Evolutionary conservation across 2,113 vertebrate genomes (phyloP).

Genomic region (Pedetes capensis): DNA sequence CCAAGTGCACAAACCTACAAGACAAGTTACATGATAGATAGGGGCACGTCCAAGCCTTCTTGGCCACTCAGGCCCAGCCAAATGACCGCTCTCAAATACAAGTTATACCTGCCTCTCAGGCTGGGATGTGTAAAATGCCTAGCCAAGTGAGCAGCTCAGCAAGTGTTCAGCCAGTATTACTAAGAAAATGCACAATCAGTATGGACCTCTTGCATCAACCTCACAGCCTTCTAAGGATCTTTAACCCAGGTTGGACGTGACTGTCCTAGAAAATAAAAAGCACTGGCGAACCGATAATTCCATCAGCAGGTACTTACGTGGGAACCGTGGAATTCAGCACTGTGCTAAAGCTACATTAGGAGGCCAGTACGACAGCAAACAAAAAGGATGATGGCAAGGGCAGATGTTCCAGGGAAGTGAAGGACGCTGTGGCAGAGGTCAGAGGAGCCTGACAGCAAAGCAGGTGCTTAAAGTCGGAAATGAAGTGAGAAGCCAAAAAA

Average conservation of each 20-base stretch:
- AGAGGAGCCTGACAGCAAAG: not conserved
- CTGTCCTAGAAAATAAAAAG: not conserved
- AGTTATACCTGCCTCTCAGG: not conserved
- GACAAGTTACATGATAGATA: not conserved
- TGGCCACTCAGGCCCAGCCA: not conserved
- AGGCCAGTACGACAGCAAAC: not conserved
- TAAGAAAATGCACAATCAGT: not conserved
- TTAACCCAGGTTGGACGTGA: not conserved
- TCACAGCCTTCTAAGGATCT: not conserved
- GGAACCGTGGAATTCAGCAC: not conserved
- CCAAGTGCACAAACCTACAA: not conserved
- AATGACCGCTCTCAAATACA: not conserved
- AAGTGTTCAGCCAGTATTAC: not conserved
- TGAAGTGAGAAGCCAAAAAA: not conserved
- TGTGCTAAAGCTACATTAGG: not conserved
- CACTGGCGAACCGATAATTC: not conserved
- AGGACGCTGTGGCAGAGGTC: not conserved
- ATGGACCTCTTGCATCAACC: not conserved
- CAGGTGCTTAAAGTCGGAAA: not conserved
- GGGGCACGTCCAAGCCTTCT: not conserved
- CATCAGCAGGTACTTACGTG: not conserved
- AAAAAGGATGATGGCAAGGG: not conserved
- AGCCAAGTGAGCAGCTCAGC: not conserved
- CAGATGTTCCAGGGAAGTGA: not conserved
- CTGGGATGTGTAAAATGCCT: not conserved